These are phyloP conservation scores for Entomobrya proxima DNA, from an alignment of 2,888 invertebrate species.

Conservation along the genomic window DNA sequence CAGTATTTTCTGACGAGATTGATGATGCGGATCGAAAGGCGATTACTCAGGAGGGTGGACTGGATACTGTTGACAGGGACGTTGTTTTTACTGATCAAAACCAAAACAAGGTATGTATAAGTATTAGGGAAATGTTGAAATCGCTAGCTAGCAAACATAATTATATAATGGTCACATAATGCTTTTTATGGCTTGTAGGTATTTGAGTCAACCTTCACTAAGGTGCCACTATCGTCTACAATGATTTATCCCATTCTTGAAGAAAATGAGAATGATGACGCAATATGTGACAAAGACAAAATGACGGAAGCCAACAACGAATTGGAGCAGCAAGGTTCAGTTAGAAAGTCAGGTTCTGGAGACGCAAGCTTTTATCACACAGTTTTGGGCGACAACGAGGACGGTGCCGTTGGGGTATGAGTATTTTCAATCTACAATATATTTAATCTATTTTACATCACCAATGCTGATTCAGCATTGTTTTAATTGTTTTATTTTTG, in stretches of 20 bases:
- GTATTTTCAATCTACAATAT: not conserved
- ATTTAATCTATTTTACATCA: constrained; percentile 5
- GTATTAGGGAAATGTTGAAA: not conserved
- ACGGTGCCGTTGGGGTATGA: not conserved
- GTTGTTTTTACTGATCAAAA: not conserved
- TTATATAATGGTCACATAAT: not conserved
- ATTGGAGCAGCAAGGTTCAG: not conserved
- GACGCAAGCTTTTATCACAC: constrained; percentile 33
- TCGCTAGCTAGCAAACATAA: not conserved
- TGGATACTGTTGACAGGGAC: not conserved
- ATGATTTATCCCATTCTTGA: constrained; percentile 30
- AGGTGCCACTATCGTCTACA: constrained; percentile 33
- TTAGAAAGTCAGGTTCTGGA: not conserved
- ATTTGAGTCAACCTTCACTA: constrained; percentile 40
- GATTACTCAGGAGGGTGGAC: not conserved
- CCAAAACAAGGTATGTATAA: not conserved
- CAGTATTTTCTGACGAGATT: not conserved
- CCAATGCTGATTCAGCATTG: no score
- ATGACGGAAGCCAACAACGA: not conserved
- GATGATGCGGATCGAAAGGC: not conserved
- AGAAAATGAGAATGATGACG: not conserved
- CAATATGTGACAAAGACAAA: not conserved
- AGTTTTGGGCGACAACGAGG: not conserved
- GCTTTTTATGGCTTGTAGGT: not conserved
- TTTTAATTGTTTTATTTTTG: not conserved